Base-by-base conservation (phyloP, 2,113 vertebrate genomes). In the Archilochus colubris region DNA sequence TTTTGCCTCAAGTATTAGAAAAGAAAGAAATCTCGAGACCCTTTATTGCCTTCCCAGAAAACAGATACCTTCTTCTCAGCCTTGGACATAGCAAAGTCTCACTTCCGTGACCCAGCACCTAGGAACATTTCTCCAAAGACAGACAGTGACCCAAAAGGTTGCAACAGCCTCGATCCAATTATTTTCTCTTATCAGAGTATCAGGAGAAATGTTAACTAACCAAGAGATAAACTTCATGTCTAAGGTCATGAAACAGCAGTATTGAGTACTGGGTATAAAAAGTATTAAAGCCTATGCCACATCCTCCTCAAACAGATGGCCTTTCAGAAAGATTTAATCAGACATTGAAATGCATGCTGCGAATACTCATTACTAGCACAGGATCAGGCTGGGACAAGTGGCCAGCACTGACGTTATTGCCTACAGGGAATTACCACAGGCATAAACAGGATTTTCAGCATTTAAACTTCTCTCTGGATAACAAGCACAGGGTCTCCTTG, bases 281-380 rank as follows among this genome's bases (percentile, higher is more conserved):
- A 91, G 83, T 95, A 91, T 84, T 89, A 92, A 93, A 93, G 77
- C 92, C 92, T 78, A 82, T 85, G 95, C 95, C 80, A 84, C 89
- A 86, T 96, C 77, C 83, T 95, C 69, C 94, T 95, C 89, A 89
- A 95, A 97, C 96, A 97, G 96, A 97, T 97, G 96, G 96, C 86
- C 96, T 95, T 97, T 95, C 95, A 95, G 94, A 86, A 93, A 96
- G 94, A 96, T 97, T 96, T 97, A 96, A 97, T 97, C 96, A 96
- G 96, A 97, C 81, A 91, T 84, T 91, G 93, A 97, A 97, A 96
- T 84, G 86, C 96, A 95, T 96, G 96, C 96, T 97, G 96, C 83
- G 94, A 97, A 94, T 93, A 95, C 92, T 97, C 95, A 97, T 97
- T 97, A 96, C 94, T 36, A 93, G 91, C 88, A 92, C 84, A 92